Conservation (phyloP, 2,113 vertebrate species). For the Myotis davidii region DNA sequence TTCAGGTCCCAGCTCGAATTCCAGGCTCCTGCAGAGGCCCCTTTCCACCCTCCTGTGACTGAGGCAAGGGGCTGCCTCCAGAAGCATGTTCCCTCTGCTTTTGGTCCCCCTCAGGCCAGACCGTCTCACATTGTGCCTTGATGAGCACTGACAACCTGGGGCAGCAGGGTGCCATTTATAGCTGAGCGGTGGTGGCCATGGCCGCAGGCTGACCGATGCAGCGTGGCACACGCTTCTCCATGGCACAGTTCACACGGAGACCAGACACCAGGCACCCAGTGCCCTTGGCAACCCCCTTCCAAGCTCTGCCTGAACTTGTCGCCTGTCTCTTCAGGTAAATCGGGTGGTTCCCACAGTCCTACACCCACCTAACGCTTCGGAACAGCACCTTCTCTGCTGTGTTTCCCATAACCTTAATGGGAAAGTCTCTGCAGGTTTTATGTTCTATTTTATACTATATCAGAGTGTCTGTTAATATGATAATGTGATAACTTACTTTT, state of each 20-base stretch:
- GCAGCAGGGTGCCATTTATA: not conserved
- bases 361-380: no score
- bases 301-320: not conserved
- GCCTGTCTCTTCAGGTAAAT: not conserved
- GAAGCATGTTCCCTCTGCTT: fast-evolving
- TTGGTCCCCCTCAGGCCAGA: not conserved
- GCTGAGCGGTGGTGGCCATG: not conserved
- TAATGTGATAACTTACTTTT: not conserved
- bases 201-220: not conserved
- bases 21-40: not conserved
- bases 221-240: not conserved
- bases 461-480: not conserved
- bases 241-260: fast-evolving
- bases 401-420: not conserved
- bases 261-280: not conserved
- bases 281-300: not conserved
- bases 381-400: not conserved
- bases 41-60: not conserved
- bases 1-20: not conserved
- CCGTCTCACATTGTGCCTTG: not conserved
- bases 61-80: not conserved
- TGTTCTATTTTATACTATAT: not conserved
- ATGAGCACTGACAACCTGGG: not conserved
- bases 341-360: fast-evolving
- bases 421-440: not conserved